phyloP scores from a whole-genome alignment of 2,797 vertebrate species.

The Poeciliopsis paucimaculata region DNA sequence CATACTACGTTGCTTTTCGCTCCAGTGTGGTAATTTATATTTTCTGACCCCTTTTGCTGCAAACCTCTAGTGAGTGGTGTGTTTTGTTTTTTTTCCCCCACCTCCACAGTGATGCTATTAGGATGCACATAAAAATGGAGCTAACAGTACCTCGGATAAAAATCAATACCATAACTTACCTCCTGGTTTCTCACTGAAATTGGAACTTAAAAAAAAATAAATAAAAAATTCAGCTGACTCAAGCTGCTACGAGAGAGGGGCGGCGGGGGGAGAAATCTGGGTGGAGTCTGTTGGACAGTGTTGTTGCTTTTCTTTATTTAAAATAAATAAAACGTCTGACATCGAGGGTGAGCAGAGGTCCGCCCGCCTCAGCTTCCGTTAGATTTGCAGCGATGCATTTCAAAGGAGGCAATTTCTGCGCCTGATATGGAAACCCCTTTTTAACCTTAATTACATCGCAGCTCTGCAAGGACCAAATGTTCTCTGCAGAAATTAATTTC shows the following conservation, averaged over 20 bases:
- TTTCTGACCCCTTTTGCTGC: not conserved
- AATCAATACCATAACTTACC: conserved; percentile 18
- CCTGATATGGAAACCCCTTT: conserved; percentile 54
- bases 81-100: not conserved
- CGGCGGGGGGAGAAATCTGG: not conserved
- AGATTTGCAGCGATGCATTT: conserved; percentile 51
- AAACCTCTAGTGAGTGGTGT: not conserved
- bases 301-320: conserved; percentile 15
- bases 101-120: conserved; percentile 12
- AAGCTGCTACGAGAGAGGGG: conserved; percentile 8
- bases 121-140: conserved; percentile 7
- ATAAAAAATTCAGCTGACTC: conserved; percentile 36
- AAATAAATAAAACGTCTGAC: conserved; percentile 2
- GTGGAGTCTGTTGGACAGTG: not conserved
- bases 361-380: conserved; percentile 3
- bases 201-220: conserved; percentile 19
- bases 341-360: conserved; percentile 11
- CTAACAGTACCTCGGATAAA: conserved; percentile 7
- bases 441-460: conserved; percentile 67
- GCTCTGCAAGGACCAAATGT: conserved; percentile 56
- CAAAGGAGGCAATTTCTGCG: conserved; percentile 57
- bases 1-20: conserved; percentile 16
- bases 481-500: conserved; percentile 66
- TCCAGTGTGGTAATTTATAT: not conserved
- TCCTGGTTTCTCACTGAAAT: conserved; percentile 25